Percentiles rank a stretch among this genome's conserved stretches.
Conservation (phyloP, 2,113 vertebrate genomes). For the Lonchura striata region DNA sequence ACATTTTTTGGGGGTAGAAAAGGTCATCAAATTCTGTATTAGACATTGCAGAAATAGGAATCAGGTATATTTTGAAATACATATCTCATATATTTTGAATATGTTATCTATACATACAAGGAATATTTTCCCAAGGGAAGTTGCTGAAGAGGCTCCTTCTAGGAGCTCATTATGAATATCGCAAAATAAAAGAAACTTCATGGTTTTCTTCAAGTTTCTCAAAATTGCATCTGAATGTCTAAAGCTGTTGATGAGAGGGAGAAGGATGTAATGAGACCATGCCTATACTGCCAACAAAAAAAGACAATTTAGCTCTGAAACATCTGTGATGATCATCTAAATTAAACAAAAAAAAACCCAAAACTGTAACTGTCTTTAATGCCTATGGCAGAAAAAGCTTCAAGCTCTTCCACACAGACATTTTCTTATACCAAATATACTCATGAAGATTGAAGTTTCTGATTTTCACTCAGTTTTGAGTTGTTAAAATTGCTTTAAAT, state of each 20-base stretch:
- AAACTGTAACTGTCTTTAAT: background rate
- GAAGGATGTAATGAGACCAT: background rate
- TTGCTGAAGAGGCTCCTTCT: background rate
- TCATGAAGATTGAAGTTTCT: background rate
- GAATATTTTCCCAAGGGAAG: background rate
- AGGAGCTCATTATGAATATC: background rate
- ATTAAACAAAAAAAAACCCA: background rate
- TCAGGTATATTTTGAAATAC: background rate
- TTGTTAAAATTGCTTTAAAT: background rate
- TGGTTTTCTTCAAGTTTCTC: background rate
- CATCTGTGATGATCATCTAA: background rate
- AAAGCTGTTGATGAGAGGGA: background rate
- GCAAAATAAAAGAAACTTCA: background rate
- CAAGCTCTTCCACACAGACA: background rate
- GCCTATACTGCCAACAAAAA: background rate
- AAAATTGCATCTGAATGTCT: background rate
- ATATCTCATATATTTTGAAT: background rate
- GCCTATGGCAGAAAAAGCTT: background rate
- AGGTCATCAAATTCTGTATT: background rate
- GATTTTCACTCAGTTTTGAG: background rate
- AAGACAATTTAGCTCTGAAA: background rate
- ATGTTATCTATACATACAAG: background rate
- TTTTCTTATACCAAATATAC: background rate
- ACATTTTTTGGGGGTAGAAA: background rate
- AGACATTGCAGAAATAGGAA: background rate